Base-by-base conservation (phyloP, 2,797 vertebrate species). In the Ptychadena robeensis region DNA sequence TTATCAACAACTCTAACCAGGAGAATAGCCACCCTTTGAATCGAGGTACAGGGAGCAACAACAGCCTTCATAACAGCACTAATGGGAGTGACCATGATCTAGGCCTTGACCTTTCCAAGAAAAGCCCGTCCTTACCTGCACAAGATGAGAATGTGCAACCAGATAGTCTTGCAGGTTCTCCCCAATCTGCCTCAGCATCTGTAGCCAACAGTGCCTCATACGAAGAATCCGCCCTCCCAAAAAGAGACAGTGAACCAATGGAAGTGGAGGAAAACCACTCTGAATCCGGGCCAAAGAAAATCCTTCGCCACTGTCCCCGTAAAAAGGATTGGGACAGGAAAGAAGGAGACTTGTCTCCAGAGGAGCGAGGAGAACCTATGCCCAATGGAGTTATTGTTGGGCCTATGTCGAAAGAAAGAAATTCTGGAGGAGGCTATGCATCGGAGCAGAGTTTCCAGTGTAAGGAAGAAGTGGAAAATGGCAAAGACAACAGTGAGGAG, bases 151-250 rank as follows among this genome's bases (percentile, higher is more conserved):
- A 94, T 85, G 96, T 94, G 90, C 95, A 95, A 63, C 93, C 95
- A 1, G 97, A 97, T 91, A 96, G 95, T 90, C 96, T 94, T 90
- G 95, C 95, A 0, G 95, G 94, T 87, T 97, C 96, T 71, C 95
- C 96, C 35, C 94, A 95, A 87, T 95, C 96, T 86, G 94, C 94
- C 93, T 95, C 96, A 80, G 93, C 95, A 91, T 96, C 95, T 83
- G 95, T 96, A 89, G 94, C 95, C 96, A 97, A 96, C 92, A 96
- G 97, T 96, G 96, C 96, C 96, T 97, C 96, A 14, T 94, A 95
- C 34, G 96, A 90, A 79, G 95, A 96, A 89, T 93, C 94, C 71
- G 89, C 92, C 35, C 90, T 88, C 81, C 92, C 89, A 28, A 89
- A 91, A 87, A 90, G 90, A 0, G 95, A 96, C 86, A 93, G 91